Base-by-base conservation (phyloP, 2,113 vertebrate genomes). In the Rhynchomys soricoides region DNA sequence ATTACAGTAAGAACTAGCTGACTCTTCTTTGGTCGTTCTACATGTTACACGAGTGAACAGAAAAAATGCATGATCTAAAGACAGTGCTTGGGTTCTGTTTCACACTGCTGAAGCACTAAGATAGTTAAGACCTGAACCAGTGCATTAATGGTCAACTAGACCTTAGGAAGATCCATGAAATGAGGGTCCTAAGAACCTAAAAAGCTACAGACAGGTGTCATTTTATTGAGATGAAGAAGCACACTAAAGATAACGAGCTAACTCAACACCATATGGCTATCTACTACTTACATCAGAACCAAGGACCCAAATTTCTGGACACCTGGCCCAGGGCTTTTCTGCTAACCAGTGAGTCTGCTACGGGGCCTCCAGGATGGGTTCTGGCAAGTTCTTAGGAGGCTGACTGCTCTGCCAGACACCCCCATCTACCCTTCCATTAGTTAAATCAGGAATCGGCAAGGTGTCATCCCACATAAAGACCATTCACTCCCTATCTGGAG, bases 221-320 rank as follows among this genome's bases (percentile, higher is more conserved):
- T 59, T 88, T 86, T 66, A 93, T 50, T 55, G 34, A 96, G 81
- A 93, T 40, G 31, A n/a, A 64, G 48, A 93, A 93, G 88, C 50
- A 52, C 5, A 37, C 7, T 40, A 57, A 81, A 43, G 17, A 55
- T 37, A 59, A 79, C 43, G 15, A 26, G 55, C 7, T 89, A n/a
- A 75, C 64, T 82, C 94, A 64, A 77, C n/a, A 12, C 50, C 45
- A 94, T 79, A 34, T 2, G 59, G 31, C 74, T 75, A 79, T 15
- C 9, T 50, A 55, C 7, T 26, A 37, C 79, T 85, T 59, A 52
- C 26, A 19, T 22, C 21, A 12, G 37, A 87, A 83, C 3, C 62
- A n/a, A 81, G 73, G 81, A 73, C n/a, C 52, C 11, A 40, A 26
- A 78, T 91, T 59, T 89, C 85, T 55, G 50, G 9, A 59, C 64